phyloP scores from a whole-genome alignment of 2,797 vertebrate species.

The Telmatherina bonti region DNA sequence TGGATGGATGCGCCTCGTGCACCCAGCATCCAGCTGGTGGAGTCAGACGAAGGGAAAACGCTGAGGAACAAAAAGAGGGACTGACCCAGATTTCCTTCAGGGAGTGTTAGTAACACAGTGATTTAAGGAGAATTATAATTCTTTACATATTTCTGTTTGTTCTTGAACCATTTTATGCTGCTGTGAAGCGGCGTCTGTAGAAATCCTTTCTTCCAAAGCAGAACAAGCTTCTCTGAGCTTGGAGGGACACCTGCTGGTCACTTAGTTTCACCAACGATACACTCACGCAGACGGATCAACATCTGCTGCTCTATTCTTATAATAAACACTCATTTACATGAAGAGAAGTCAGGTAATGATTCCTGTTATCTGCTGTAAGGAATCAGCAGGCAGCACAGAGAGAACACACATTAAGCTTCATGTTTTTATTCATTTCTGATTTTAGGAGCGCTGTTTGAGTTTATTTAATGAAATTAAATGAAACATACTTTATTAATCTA shows the following conservation, averaged over 20 bases:
- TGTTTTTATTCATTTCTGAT: too few relatives aligned
- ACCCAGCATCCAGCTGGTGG: neutral
- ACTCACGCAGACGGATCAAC: too few relatives aligned
- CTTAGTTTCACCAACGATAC: neutral
- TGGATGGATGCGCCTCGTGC: too few relatives aligned
- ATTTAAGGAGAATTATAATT: neutral
- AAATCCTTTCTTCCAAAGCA: neutral
- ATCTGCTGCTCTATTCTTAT: too few relatives aligned
- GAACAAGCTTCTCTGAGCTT: neutral
- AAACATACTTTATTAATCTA: too few relatives aligned
- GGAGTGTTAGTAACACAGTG: neutral
- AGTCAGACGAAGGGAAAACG: neutral
- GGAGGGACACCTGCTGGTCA: conserved; percentile 55
- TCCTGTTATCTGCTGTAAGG: too few relatives aligned
- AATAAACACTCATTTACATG: too few relatives aligned
- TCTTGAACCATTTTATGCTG: neutral
- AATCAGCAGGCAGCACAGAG: too few relatives aligned
- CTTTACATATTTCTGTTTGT: neutral
- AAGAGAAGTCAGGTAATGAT: too few relatives aligned
- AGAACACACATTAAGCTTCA: too few relatives aligned
- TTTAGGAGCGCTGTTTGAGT: too few relatives aligned
- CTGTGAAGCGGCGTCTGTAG: neutral
- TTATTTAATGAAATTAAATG: too few relatives aligned
- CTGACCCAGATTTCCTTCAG: neutral
- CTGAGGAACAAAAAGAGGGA: neutral